Evolutionary conservation across 2,888 invertebrate species (phyloP), one percentile per base, ranked within the genome.

Genomic region (Tipula vernalis): DNA sequence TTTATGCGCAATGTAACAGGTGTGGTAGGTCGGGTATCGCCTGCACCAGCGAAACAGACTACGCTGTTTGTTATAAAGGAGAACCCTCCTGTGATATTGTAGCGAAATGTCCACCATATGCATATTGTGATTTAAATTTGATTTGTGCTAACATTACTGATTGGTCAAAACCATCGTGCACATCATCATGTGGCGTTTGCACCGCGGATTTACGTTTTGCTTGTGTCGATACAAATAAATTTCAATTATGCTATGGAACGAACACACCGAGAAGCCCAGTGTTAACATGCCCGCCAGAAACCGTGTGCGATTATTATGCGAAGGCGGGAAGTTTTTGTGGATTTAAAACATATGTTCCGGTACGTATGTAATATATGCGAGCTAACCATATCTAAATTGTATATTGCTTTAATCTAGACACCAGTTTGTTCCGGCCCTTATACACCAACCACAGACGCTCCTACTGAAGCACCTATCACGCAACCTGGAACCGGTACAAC

Each of bases 231-330:
- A 15, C 51, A 39, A 83, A 86, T 10, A 85, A 87, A 44, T 87
- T 86, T 86, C 42, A 86, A 39, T 41, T 87, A 2, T 87, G 87
- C 36, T 87, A 87, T 13, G 87, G 87, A 5, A 83, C 83, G 4
- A 28, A 13, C 0, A 86, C 44, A 13, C 86, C 87, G 18, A 42
- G 85, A 1, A 42, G 3, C 12, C 15, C 71, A 0, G 47, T 86
- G 13, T 18, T 18, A 3, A 86, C 42, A 36, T 87, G 87, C 44
- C 57, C 84, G 4, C n/a, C 39, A 6, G 86, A 71, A 13, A 5
- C 13, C 4, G 86, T 87, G 39, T 87, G 87, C 51, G 44, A 86
- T 85, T 71, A 71, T 12, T 28, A 71, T 71, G 71, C 71, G 10
- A 3, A 18, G 2, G 6, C 28, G 12, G 71, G 28, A 8, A 71